Conservation (phyloP, 2,888 invertebrate genomes). For the Lasioglossum leucozonium region DNA sequence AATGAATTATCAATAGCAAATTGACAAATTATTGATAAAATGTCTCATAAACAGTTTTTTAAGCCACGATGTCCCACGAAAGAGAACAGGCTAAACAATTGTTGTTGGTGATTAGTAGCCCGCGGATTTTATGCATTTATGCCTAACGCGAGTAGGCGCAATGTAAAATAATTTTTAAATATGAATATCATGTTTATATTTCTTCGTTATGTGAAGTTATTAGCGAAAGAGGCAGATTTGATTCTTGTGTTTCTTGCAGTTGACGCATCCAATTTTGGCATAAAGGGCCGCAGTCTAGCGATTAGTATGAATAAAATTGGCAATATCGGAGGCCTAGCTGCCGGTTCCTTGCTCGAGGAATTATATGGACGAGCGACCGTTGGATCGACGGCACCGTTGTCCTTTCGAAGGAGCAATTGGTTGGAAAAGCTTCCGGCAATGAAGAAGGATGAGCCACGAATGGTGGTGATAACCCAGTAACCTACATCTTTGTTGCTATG, state of each 20-base stretch:
- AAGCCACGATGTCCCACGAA: neutral
- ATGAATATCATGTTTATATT: no score
- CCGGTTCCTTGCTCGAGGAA: slow-evolving; percentile 37
- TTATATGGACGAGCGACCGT: slow-evolving; percentile 45
- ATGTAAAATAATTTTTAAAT: no score
- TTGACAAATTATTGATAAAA: neutral
- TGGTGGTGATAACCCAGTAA: slow-evolving; percentile 78
- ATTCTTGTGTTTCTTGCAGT: neutral
- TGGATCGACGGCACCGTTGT: slow-evolving; percentile 56
- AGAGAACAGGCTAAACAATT: neutral
- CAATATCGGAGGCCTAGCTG: neutral
- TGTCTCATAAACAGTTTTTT: no score
- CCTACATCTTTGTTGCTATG: slow-evolving; percentile 71
- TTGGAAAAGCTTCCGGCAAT: slow-evolving; percentile 72
- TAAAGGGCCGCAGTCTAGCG: neutral
- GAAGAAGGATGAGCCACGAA: slow-evolving; percentile 65
- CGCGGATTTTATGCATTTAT: neutral
- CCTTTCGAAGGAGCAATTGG: slow-evolving; percentile 74
- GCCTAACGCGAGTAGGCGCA: neutral
- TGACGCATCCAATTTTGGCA: neutral
- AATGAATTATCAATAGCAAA: neutral
- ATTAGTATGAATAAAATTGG: neutral
- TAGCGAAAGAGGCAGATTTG: no score
- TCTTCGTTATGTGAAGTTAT: no score
- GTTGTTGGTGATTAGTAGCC: neutral